Conservation (phyloP, 37 sponge, comb jelly and placozoan species). For the Ianthella basta region DNA sequence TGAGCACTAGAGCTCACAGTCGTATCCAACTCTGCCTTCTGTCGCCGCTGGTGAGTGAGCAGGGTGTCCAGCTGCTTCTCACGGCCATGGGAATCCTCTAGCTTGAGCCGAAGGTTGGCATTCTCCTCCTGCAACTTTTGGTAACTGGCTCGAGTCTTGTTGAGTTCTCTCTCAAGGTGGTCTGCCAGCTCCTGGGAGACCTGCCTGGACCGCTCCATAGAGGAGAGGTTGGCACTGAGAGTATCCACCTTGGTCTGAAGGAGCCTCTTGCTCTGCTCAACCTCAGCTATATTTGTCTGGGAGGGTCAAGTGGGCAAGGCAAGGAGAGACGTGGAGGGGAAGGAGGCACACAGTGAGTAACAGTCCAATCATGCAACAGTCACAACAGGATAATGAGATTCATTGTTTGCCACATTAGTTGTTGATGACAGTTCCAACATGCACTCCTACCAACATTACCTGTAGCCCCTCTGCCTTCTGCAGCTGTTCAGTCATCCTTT, state of each 20-base stretch:
- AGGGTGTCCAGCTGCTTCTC: slow-evolving; percentile 40
- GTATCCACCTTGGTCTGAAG: slow-evolving; percentile 24
- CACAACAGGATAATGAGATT: too few relatives aligned
- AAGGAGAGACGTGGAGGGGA: too few relatives aligned
- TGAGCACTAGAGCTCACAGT: slow-evolving; percentile 30
- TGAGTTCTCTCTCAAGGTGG: slow-evolving; percentile 54
- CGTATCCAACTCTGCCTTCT: slow-evolving; percentile 38
- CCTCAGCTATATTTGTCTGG: background rate
- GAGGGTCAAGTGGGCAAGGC: too few relatives aligned
- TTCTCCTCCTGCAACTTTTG: slow-evolving; percentile 52
- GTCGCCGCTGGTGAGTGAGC: slow-evolving; percentile 35
- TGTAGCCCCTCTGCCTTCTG: slow-evolving; percentile 28
- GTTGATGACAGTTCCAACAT: too few relatives aligned
- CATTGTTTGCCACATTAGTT: too few relatives aligned
- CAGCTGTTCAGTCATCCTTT: background rate
- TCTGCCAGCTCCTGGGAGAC: slow-evolving; percentile 42
- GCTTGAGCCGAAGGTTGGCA: slow-evolving; percentile 21
- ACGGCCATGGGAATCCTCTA: slow-evolving; percentile 36
- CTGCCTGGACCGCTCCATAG: slow-evolving; percentile 34
- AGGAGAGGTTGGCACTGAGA: slow-evolving; percentile 20
- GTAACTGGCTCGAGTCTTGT: slow-evolving; percentile 9
- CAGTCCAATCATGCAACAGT: too few relatives aligned
- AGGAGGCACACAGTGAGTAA: too few relatives aligned
- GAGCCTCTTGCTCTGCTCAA: background rate
- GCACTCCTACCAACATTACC: too few relatives aligned